Evolutionary conservation across 2,888 invertebrate genomes (phyloP).

Genomic region (Listrodromus nycthemerus): DNA sequence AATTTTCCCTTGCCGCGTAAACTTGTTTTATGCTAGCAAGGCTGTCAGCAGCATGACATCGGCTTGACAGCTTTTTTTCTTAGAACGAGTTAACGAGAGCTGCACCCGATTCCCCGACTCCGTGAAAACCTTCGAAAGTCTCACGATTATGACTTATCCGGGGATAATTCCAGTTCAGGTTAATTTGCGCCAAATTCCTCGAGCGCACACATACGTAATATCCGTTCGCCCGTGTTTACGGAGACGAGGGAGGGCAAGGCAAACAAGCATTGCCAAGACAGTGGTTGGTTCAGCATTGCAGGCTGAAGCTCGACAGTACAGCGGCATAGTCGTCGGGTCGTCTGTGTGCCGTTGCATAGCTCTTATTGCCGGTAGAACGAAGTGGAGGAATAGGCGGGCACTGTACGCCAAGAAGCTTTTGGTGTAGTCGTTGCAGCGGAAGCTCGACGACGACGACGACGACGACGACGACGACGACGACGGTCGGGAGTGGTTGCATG

Average conservation of each 20-base stretch:
- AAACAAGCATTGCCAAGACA: conserved; percentile 8
- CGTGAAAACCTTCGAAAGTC: not conserved
- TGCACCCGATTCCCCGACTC: too few species aligned
- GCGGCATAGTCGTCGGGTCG: not conserved
- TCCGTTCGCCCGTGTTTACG: conserved; percentile 4
- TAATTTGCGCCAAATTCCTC: conserved; percentile 3
- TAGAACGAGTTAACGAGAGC: not conserved
- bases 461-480: conserved; percentile 28
- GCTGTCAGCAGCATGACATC: not conserved
- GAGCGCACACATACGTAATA: not conserved
- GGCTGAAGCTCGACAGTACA: not conserved
- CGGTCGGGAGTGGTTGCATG: conserved; percentile 27
- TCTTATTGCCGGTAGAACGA: conserved; percentile 44
- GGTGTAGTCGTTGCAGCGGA: conserved; percentile 45
- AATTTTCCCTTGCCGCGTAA: not conserved
- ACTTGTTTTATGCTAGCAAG: not conserved
- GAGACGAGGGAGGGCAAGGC: not conserved
- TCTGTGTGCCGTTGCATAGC: conserved; percentile 25
- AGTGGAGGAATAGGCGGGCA: conserved; percentile 24
- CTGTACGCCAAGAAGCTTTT: conserved; percentile 37
- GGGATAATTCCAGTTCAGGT: not conserved
- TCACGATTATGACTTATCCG: not conserved
- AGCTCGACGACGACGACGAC: conserved; percentile 44
- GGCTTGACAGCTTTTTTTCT: not conserved
- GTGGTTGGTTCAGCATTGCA: not conserved